Evolutionary conservation across 2,888 invertebrate genomes (phyloP).

Genomic region (Melitaea athalia): DNA sequence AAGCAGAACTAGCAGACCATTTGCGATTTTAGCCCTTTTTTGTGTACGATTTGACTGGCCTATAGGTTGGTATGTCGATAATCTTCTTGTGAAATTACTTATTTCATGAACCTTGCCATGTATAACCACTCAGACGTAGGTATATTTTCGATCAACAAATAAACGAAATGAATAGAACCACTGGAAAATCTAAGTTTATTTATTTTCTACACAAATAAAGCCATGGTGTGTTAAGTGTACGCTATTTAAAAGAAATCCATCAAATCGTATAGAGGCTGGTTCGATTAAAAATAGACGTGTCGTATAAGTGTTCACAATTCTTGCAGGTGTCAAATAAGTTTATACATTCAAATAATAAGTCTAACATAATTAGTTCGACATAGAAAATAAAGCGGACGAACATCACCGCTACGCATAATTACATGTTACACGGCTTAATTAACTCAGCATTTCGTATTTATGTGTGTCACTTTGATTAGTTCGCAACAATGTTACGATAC

Average conservation of each 20-base stretch:
- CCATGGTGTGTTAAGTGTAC: neutral
- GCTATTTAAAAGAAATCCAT: conserved; percentile 8
- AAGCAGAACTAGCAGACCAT: no score
- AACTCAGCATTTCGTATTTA: conserved; percentile 26
- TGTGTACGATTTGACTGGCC: no score
- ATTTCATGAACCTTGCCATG: neutral
- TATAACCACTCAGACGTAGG: no score
- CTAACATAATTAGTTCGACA: conserved; percentile 30
- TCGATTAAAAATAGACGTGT: conserved; percentile 9
- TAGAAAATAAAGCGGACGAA: conserved; percentile 29
- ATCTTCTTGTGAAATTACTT: neutral
- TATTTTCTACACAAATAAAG: neutral
- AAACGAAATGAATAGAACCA: no score
- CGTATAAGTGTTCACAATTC: conserved; percentile 13
- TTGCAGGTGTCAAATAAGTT: conserved; percentile 26
- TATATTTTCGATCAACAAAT: no score
- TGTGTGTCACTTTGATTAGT: conserved; percentile 19
- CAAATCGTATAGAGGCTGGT: conserved; percentile 6
- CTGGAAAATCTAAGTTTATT: no score
- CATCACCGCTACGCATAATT: conserved; percentile 28
- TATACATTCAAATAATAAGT: conserved; percentile 22
- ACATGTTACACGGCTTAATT: conserved; percentile 29
- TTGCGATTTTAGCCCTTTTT: no score
- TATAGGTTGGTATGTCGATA: neutral
- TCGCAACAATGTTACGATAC: conserved; percentile 14